Base-by-base conservation (phyloP, 2,888 invertebrate species). In the Dascillus cervinus region DNA sequence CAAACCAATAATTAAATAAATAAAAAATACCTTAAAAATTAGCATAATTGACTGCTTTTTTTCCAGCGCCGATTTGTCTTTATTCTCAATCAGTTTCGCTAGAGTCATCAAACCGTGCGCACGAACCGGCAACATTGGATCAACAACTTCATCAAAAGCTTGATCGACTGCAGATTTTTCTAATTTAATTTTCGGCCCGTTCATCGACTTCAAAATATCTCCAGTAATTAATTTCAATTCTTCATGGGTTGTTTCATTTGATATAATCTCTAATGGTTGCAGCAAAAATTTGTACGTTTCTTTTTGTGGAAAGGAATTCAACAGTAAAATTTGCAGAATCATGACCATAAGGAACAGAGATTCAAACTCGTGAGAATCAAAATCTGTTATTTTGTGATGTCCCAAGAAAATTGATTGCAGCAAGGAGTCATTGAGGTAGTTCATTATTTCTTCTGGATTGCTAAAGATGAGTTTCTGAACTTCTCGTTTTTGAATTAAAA, bases 51-150 rank as follows among this genome's bases (percentile, higher is more conserved):
- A 71, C 42, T 77, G 72, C 50, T 78, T 78, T 46, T 79, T 76
- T 2, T 74, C 69, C 38, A 79, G 54, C 5, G 80, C 72, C 49
- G 77, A 75, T 13, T 65, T 47, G 63, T 89, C 80, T 42, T 69
- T 72, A 10, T 62, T 62, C 50, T 80, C 73, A 27, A 90, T 69
- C n/a, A 90, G 66, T 64, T 78, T 81, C 9, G 76, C 75, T 9
- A 91, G 60, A 26, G 73, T 66, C 46, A 88, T 75, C 19, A 90
- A 65, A 4, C 82, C 90, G 64, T 90, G 89, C 6, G 83, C 89
- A 56, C 81, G 72, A 0, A 83, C 76, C n/a, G 89, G 89, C 25
- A 90, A 59, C 33, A 84, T 56, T 13, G 77, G 71, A 65, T 86
- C 82, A 51, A 73, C 74, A 11, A 81, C 66, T 58, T 86, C 78